phyloP scores from a whole-genome alignment of 2,797 vertebrate genomes.

The Diplodus puntazzo region DNA sequence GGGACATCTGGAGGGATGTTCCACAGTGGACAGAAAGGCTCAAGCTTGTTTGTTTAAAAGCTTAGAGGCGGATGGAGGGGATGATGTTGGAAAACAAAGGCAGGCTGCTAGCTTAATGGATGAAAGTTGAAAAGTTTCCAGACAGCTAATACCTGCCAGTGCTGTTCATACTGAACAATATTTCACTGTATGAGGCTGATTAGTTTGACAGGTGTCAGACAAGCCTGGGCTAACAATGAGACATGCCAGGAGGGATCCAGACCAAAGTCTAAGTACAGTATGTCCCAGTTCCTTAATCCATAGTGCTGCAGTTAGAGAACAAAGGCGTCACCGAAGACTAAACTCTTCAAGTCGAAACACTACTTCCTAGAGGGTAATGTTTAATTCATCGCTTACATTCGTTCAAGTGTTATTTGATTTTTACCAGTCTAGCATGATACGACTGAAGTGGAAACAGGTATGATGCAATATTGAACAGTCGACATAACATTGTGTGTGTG shows the following conservation, averaged over 20 bases:
- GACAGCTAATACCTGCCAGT: slow-evolving; percentile 54
- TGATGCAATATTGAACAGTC: slow-evolving; percentile 68
- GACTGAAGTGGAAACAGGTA: slow-evolving; percentile 62
- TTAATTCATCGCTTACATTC: slow-evolving; percentile 69
- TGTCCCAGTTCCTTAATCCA: slow-evolving; percentile 48
- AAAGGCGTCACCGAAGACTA: slow-evolving; percentile 31
- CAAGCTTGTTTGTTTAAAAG: slow-evolving; percentile 54
- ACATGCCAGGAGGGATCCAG: slow-evolving; percentile 32
- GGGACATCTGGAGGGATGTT: slow-evolving; percentile 36
- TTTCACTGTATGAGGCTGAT: slow-evolving; percentile 42
- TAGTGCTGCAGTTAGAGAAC: slow-evolving; percentile 32
- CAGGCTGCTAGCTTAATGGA: slow-evolving; percentile 30
- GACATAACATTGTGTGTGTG: slow-evolving; percentile 29
- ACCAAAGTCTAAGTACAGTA: slow-evolving; percentile 33
- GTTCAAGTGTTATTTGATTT: slow-evolving; percentile 46
- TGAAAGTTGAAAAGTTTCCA: slow-evolving; percentile 15
- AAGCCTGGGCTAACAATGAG: slow-evolving; percentile 46
- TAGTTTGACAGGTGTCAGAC: slow-evolving; percentile 59
- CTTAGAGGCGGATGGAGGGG: slow-evolving; percentile 29
- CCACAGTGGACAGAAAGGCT: slow-evolving; percentile 41
- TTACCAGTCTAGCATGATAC: slow-evolving; percentile 44
- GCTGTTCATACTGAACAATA: slow-evolving; percentile 33
- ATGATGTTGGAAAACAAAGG: slow-evolving; percentile 23
- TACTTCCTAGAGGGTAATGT: slow-evolving; percentile 60
- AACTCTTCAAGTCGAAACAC: slow-evolving; percentile 45